Evolutionary conservation across 1,140 invertebrate species (phyloP), one percentile per base, ranked within the genome.

Genomic region (Eriosoma lanigerum): DNA sequence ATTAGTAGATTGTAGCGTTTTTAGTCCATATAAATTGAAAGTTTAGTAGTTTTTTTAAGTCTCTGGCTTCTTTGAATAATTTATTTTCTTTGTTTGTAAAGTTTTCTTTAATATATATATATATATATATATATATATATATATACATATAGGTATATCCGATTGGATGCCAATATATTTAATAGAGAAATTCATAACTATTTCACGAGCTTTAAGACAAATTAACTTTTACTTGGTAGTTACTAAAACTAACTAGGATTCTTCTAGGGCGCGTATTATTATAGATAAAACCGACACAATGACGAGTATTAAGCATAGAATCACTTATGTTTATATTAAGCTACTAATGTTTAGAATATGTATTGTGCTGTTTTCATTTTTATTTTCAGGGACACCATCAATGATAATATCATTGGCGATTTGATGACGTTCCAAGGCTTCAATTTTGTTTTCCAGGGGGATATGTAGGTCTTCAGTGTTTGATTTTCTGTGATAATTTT

Each of bases 251-350:
- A 17, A 62, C 58, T 62, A 62, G 9, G 15, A 62, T 62, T 62
- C 62, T 64, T 64, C 62, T 64, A n/a, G 62, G 19, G 12, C 62
- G 62, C 19, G 29, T 4, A n/a, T 64, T 44, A 13, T 64, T 64
- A 38, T n/a, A 3, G 62, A 44, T 64, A 44, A 64, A 64, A 64
- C 62, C 32, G 4, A 44, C 5, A 44, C 29, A 44, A n/a, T 44
- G 62, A 64, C 62, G 44, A 64, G 38, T 17, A 64, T 64, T 64
- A 10, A 64, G 17, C 62, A 64, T 64, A 10, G 62, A 64, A 1
- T 19, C 62, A n/a, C 19, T 64, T 38, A 64, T 64, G 1, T 64
- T 64, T 64, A n/a, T 1, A 38, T 64, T 64, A 44, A 38, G 12
- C 19, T 64, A 64, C 32, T 4, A 9, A 64, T 64, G 2, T 64